Evolutionary conservation across 2,113 vertebrate genomes (phyloP), one percentile per base, ranked within the genome.

Genomic region (Nibea coibor): DNA sequence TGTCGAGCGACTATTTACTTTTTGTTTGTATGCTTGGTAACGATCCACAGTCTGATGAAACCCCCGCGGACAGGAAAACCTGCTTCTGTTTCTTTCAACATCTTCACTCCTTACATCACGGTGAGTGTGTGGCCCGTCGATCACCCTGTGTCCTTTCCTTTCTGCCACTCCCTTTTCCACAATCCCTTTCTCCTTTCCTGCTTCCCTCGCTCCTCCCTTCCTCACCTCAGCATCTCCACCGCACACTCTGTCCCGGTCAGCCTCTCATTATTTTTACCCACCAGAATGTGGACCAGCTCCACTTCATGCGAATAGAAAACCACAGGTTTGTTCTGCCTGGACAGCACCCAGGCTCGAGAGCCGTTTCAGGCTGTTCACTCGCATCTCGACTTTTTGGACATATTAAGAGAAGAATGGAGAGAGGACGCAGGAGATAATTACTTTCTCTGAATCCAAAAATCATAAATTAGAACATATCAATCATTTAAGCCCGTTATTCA

Each of bases 291-390:
- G 96, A 97, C 66, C 82, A 62, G 63, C 75, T 95, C 96, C 95
- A 96, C 95, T 96, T 96, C 96, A 96, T 97, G 96, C 93, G 92
- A 96, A 94, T 83, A 93, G 93, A 95, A 93, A 95, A 93, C 96
- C 96, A 93, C 96, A 96, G 93, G 78, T 94, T 95, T 95, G 93
- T 92, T 95, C 93, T 94, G 91, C 82, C 91, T 96, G 92, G 94
- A 95, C 94, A 81, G 89, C 84, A 75, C 92, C 96, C 96, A 96
- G 94, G 4, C 71, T 71, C 56, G 10, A 72, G 94, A 95, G 95
- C 93, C 90, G 90, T 77, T 94, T 92, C 90, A 91, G 83, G 89
- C 89, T 86, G 93, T 93, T 71, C 80, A 22, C 48, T 72, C 58
- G 59, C 58, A 64, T 77, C 75, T 78, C 45, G 4, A 11, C 67